Conservation (phyloP, 2,888 invertebrate species). For the Parelbella ahira region DNA sequence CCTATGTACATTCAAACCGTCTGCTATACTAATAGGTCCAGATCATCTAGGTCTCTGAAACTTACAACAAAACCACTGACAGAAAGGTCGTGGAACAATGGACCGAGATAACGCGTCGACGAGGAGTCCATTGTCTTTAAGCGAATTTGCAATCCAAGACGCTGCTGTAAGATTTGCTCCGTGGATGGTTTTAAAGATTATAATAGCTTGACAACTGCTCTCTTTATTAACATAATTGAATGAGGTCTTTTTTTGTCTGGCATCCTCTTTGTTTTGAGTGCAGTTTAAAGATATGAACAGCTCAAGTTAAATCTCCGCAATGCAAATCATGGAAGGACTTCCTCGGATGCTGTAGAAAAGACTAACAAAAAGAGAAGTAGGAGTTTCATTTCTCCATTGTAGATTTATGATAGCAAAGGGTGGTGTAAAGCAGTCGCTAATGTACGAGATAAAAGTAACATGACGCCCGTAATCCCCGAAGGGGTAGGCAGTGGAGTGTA, state of each 20-base stretch:
- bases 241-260: neutral
- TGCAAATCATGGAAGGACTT: no score
- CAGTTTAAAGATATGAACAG: neutral
- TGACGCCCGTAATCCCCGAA: no score
- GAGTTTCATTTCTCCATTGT: no score
- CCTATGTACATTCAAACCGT: constrained; percentile 14
- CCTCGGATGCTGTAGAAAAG: no score
- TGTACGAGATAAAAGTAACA: no score
- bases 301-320: no score
- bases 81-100: constrained; percentile 2
- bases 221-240: constrained; percentile 1
- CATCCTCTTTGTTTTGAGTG: neutral
- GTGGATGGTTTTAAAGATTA: constrained; percentile 6
- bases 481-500: no score
- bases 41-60: neutral
- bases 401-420: no score
- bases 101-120: constrained; percentile 3
- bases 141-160: constrained; percentile 6
- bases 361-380: no score
- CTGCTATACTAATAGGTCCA: constrained; percentile 11
- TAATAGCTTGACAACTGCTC: constrained; percentile 1
- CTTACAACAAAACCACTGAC: neutral
- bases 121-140: constrained; percentile 12
- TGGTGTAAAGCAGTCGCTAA: no score
- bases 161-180: neutral